These are phyloP conservation scores for Aspiorhynchus laticeps DNA, from an alignment of 2,113 vertebrate genomes.

Conservation along the genomic window DNA sequence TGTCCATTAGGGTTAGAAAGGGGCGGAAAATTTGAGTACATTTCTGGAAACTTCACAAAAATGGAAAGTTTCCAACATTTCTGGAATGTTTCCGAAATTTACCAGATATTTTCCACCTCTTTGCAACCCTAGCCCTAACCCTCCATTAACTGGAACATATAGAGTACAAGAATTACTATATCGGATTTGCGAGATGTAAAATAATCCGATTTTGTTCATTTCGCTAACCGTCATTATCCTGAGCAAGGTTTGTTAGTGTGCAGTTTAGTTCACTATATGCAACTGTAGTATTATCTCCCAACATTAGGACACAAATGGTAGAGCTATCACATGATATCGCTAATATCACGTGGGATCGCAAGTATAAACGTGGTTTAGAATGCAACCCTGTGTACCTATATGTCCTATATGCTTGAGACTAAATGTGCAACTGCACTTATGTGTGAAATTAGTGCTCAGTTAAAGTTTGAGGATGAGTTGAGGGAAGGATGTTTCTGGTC, in stretches of 20 bases:
- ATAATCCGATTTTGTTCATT: background rate
- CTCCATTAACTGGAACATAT: background rate
- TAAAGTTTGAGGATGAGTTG: background rate
- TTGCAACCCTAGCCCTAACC: background rate
- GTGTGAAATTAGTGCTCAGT: slow-evolving; percentile 8
- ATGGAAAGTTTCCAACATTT: too few species aligned
- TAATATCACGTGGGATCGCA: background rate
- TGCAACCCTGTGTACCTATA: background rate
- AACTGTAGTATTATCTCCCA: background rate
- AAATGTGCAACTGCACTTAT: slow-evolving; percentile 12
- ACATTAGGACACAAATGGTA: background rate
- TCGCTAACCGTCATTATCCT: slow-evolving; percentile 2
- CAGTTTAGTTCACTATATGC: slow-evolving; percentile 8
- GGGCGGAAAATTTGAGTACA: background rate
- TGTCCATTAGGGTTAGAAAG: background rate
- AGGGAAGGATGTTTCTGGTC: background rate
- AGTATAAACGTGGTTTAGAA: slow-evolving; percentile 4
- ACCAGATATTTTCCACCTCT: background rate
- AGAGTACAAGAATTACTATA: background rate
- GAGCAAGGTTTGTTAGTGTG: slow-evolving; percentile 38
- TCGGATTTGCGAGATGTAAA: background rate
- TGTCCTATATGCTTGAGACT: background rate
- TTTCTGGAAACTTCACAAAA: background rate
- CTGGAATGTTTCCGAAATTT: too few species aligned
- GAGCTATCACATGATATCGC: background rate